Base-by-base conservation (phyloP, 2,797 vertebrate species). In the Dicrostonyx torquatus region DNA sequence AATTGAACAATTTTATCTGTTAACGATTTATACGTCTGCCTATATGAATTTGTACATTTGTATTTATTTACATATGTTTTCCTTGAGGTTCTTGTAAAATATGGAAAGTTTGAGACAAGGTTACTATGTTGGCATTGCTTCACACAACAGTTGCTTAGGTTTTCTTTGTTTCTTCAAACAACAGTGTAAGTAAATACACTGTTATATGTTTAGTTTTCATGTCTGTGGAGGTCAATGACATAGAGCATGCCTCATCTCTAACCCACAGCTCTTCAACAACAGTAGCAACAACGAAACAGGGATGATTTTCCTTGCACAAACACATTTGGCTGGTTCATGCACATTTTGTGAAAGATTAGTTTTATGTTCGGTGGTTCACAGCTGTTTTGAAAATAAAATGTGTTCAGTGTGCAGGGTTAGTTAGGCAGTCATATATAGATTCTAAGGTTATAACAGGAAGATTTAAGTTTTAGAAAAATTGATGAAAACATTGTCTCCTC, bases 381-480 rank as follows among this genome's bases (percentile, higher is more conserved):
- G 89, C 73, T 94, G n/a, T 94, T 95, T 94, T 76, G 79, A 87
- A 96, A 96, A 87, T 83, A 80, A 92, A 53, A 80, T 73, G 29
- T 92, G 17, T 94, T 70, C 45, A 43, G 72, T 60, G 22, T 60
- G 15, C 1, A 22, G 2, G n/a, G 20, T 48, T 85, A 29, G 3
- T 24, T 48, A 84, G 22, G 11, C 50, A 91, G 72, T 22, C 91
- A 78, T 75, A 87, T 68, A n/a, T 58, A 93, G 34, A 83, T 0
- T n/a, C 12, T 75, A 68, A 79, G 85, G 3, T 73, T 91, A 40
- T 75, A 86, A 45, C 73, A 77, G 68, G 86, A 93, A 85, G 9
- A 62, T 89, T 85, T 80, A 68, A 75, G 37, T 93, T 95, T 89
- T 91, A 84, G 50, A 92, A 94, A 91, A 89, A 80, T 60, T 91